phyloP scores from a whole-genome alignment of 2,113 vertebrate genomes.

The Caretta caretta region DNA sequence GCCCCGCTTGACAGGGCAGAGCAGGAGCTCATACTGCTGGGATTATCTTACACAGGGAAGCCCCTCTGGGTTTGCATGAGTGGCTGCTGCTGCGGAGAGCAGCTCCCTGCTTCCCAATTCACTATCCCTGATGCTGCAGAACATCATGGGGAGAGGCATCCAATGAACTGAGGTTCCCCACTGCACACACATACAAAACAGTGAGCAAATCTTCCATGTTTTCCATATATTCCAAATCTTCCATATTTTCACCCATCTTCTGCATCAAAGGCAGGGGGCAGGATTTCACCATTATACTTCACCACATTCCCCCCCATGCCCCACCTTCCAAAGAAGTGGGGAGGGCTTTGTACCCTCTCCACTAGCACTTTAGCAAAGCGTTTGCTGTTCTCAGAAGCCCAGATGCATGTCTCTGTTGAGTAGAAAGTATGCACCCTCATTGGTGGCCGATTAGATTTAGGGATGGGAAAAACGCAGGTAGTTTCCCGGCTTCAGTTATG shows the following conservation, averaged over 20 bases:
- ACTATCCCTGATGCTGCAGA: background rate
- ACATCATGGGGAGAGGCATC: background rate
- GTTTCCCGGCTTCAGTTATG: background rate
- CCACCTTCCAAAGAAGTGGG: background rate
- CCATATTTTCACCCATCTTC: background rate
- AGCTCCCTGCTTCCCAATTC: background rate
- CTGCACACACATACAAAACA: background rate
- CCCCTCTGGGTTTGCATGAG: background rate
- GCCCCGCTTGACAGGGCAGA: background rate
- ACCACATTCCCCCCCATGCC: background rate
- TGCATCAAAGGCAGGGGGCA: background rate
- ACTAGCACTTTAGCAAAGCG: background rate
- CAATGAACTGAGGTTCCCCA: background rate
- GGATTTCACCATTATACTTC: background rate
- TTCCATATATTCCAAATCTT: no score
- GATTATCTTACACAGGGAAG: background rate
- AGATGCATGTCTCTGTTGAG: background rate
- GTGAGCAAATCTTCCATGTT: background rate
- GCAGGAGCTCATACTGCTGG: background rate
- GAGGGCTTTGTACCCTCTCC: background rate
- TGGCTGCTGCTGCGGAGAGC: background rate
- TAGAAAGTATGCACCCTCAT: background rate
- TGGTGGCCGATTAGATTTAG: background rate
- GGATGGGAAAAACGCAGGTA: background rate
- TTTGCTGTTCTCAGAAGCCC: background rate